Evolutionary conservation across 2,888 invertebrate genomes (phyloP), one percentile per base, ranked within the genome.

Genomic region (Strigamia maritima): DNA sequence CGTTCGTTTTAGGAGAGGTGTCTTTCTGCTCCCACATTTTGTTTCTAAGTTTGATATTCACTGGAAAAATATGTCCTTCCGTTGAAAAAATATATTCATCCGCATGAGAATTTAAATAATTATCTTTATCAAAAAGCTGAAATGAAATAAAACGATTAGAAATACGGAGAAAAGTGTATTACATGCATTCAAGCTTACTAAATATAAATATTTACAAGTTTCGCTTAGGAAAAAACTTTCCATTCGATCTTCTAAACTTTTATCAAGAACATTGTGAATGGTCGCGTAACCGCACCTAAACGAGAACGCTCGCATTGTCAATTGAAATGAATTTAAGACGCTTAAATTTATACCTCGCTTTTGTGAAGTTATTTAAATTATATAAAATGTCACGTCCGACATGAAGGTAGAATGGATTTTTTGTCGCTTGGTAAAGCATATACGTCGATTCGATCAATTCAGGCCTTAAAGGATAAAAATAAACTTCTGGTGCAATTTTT

Each of bases 171-270:
- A 77, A 44, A 3, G 3, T 38, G 19, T 70, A 77, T 28, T 40
- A 38, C 7, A 1, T 28, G 77, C 31, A 22, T 60, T 60, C 22
- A 19, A 24, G 82, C 88, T 85, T 83, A 90, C 90, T 86, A 90
- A 84, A 83, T 89, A 90, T 75, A 90, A 85, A 84, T 90, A 90
- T 86, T 90, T 91, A 84, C 89, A 88, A 4, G 90, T 91, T 85
- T 90, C 90, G 81, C 89, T 89, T 8, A 90, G 85, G 84, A 90
- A 91, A 84, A 90, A 90, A 81, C 89, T 89, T 83, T 91, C 90
- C 90, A 90, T 90, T 79, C 90, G 84, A 83, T 90, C 90, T 84
- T 90, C 90, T 54, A 89, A 84, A 80, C 87, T 87, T 84, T 89
- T 90, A 80, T 89, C 89, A 26, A 86, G 83, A 10, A 91, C 90